phyloP scores from a whole-genome alignment of 2,113 vertebrate genomes.

The Nematolebias whitei region DNA sequence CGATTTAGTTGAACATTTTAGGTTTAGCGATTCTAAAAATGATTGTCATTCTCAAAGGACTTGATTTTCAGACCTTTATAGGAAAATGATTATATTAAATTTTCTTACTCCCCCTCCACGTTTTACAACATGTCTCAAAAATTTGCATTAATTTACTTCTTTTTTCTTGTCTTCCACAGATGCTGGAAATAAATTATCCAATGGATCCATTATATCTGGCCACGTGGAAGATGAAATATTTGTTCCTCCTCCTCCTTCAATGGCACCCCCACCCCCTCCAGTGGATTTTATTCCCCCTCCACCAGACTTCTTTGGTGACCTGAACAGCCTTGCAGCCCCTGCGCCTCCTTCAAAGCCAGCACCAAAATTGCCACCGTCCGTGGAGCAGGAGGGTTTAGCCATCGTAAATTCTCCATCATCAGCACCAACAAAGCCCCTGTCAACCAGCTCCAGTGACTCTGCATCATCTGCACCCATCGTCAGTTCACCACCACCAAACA shows the following conservation, averaged over 20 bases:
- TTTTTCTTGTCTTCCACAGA: constrained; percentile 68
- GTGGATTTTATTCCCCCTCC: constrained; percentile 59
- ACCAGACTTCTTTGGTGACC: constrained; percentile 63
- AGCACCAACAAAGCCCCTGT: constrained; percentile 71
- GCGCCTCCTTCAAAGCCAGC: constrained; percentile 70
- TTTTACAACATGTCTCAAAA: neutral
- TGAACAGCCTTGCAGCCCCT: constrained; percentile 36
- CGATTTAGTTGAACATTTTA: neutral
- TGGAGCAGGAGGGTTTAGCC: constrained; percentile 54
- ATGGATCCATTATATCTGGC: constrained; percentile 76
- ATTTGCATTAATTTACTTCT: constrained; percentile 4
- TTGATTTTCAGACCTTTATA: neutral
- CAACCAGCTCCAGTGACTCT: constrained; percentile 56
- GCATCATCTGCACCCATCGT: constrained; percentile 71
- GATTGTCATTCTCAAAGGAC: neutral
- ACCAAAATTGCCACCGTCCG: constrained; percentile 50
- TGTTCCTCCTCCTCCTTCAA: constrained; percentile 84
- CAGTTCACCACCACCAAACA: constrained; percentile 8
- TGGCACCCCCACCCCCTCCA: constrained; percentile 82
- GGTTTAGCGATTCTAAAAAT: neutral
- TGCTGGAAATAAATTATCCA: constrained; percentile 69
- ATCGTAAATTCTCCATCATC: constrained; percentile 72
- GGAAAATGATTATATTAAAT: neutral
- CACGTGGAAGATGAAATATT: constrained; percentile 75
- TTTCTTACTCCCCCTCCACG: neutral